Conservation (phyloP, 1,140 invertebrate genomes). For the Galendromus occidentalis region DNA sequence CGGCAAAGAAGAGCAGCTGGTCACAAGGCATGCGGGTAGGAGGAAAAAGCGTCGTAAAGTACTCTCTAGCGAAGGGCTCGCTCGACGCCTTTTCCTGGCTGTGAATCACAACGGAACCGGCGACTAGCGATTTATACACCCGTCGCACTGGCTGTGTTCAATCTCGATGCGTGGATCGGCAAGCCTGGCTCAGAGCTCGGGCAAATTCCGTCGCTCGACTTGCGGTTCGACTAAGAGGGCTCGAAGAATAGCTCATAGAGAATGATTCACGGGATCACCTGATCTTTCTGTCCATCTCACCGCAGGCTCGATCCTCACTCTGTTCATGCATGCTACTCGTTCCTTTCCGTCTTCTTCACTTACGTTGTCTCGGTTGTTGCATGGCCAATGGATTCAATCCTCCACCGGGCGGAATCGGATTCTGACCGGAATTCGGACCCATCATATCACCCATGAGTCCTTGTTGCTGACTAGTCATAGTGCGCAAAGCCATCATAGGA, state of each 20-base stretch:
- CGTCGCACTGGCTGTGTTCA: not conserved
- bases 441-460: slow-evolving; percentile 13
- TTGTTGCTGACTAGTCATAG: slow-evolving; percentile 41
- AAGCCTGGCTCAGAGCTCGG: not conserved
- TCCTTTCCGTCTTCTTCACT: not conserved
- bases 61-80: slow-evolving; percentile 4
- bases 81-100: slow-evolving; percentile 12
- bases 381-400: slow-evolving; percentile 19
- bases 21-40: too few species aligned
- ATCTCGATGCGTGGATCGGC: not conserved
- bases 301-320: too few species aligned
- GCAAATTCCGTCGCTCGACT: not conserved
- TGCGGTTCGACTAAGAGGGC: too few species aligned
- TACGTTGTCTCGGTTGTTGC: slow-evolving; percentile 16
- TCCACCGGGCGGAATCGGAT: slow-evolving; percentile 13
- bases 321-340: too few species aligned
- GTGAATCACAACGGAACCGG: slow-evolving; percentile 14
- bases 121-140: not conserved
- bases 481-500: slow-evolving; percentile 67
- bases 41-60: not conserved
- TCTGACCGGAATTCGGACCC: slow-evolving; percentile 14
- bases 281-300: too few species aligned
- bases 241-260: too few species aligned
- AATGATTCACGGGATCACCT: too few species aligned
- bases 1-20: too few species aligned